A percentile compares a stretch with the other conserved stretches of the same genome.
phyloP scores from a whole-genome alignment of 2,888 invertebrate species.

The Hofmannophila pseudospretella region DNA sequence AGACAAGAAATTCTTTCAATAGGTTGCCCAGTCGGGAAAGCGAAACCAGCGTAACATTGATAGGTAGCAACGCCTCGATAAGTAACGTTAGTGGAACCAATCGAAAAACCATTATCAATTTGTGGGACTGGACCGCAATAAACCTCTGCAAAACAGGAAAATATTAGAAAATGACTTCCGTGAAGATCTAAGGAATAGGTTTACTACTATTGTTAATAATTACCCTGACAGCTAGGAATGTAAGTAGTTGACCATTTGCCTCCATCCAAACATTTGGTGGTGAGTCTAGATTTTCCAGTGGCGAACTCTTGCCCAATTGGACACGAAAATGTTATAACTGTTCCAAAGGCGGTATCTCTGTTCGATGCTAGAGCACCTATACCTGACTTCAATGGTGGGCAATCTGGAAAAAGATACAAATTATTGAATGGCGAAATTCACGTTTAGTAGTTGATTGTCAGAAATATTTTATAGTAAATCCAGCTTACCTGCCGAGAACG shows the following conservation, averaged over 20 bases:
- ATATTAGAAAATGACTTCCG: not conserved
- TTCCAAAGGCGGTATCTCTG: conserved; percentile 94
- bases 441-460: too few relatives aligned
- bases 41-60: conserved; percentile 97
- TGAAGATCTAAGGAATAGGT: not conserved
- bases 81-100: conserved; percentile 96
- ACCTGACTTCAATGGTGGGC: conserved; percentile 90
- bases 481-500: conserved; percentile 88
- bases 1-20: conserved; percentile 93
- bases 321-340: conserved; percentile 92
- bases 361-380: conserved; percentile 93
- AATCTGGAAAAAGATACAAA: conserved; percentile 79
- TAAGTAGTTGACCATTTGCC: conserved; percentile 95
- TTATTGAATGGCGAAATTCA: not conserved
- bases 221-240: conserved; percentile 95
- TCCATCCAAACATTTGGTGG: conserved; percentile 91
- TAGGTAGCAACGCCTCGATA: conserved; percentile 95
- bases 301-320: conserved; percentile 96
- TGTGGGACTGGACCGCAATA: conserved; percentile 99
- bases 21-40: conserved; percentile 91
- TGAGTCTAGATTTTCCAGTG: conserved; percentile 89
- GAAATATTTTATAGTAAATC: not conserved
- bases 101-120: conserved; percentile 98
- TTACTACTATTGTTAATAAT: conserved; percentile 10
- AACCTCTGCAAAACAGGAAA: conserved; percentile 80